These are phyloP conservation scores for Thermophis baileyi DNA, from an alignment of 2,113 vertebrate species.

Conservation along the genomic window DNA sequence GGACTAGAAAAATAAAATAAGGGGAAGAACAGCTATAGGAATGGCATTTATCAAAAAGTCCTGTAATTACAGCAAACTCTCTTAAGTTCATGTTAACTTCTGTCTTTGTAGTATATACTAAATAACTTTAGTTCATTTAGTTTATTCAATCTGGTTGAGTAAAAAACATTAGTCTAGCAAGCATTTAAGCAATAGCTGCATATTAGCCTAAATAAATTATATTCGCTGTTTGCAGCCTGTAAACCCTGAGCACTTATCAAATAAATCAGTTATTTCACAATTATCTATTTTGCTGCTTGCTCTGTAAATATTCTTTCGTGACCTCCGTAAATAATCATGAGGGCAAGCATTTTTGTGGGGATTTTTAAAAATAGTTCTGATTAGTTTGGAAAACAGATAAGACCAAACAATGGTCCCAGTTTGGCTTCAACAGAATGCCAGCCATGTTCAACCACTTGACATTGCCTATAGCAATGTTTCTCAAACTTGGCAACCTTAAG, in stretches of 20 bases:
- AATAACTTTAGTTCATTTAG: constrained; percentile 23
- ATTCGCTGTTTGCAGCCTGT: background rate
- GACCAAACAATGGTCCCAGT: background rate
- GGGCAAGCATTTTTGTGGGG: too few species aligned
- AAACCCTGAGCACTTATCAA: background rate
- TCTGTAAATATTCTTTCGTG: background rate
- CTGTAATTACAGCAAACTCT: constrained; percentile 1
- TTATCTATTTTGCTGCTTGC: background rate
- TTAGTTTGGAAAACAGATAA: background rate
- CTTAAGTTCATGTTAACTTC: constrained; percentile 35
- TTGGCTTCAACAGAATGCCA: background rate
- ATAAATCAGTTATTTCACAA: background rate
- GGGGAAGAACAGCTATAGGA: background rate
- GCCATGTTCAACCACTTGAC: background rate
- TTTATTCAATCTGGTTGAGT: constrained; percentile 3
- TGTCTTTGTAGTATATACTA: constrained; percentile 11
- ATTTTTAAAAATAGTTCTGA: background rate
- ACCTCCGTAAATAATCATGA: background rate
- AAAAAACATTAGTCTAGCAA: background rate
- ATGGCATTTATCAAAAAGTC: constrained; percentile 25
- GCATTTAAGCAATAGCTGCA: background rate
- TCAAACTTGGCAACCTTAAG: too few species aligned
- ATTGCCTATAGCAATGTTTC: background rate
- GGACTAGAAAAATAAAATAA: background rate
- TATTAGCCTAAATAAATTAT: constrained; percentile 5